These are phyloP conservation scores for Limenitis camilla DNA, from an alignment of 2,888 invertebrate genomes.

Conservation along the genomic window DNA sequence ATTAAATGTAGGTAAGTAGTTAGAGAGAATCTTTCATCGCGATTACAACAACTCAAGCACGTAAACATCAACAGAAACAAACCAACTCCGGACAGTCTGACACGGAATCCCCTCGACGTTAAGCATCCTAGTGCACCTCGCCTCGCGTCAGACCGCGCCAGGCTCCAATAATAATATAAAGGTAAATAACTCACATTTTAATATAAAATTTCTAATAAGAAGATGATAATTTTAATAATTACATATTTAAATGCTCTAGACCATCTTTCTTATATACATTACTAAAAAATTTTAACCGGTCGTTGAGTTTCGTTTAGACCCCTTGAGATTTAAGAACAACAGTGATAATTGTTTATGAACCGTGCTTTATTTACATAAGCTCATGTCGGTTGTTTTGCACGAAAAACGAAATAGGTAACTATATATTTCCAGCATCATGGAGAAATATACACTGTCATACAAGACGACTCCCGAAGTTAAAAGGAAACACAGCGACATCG, in stretches of 20 bases:
- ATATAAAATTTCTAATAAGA: conserved; percentile 8
- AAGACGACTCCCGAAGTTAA: too few species aligned
- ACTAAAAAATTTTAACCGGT: too few species aligned
- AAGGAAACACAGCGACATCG: neutral
- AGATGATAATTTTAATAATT: conserved; percentile 7
- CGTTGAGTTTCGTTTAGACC: too few species aligned
- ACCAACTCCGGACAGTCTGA: conserved; percentile 22
- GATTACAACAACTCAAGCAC: conserved; percentile 65
- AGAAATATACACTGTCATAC: too few species aligned
- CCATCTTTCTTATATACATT: conserved; percentile 1
- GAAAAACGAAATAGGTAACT: too few species aligned
- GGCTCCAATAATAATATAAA: conserved; percentile 5
- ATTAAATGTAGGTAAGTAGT: conserved; percentile 57
- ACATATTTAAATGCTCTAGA: conserved; percentile 24
- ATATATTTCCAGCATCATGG: too few species aligned
- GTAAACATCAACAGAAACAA: conserved; percentile 66
- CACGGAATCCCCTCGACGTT: neutral
- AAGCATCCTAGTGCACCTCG: conserved; percentile 12
- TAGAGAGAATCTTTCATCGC: conserved; percentile 58
- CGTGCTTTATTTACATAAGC: too few species aligned
- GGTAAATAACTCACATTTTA: conserved; percentile 5
- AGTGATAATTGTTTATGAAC: too few species aligned
- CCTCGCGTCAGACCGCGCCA: conserved; percentile 7
- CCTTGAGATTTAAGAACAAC: too few species aligned
- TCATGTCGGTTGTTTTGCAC: too few species aligned